Evolutionary conservation across 2,888 invertebrate genomes (phyloP).

Genomic region (Plutella xylostella): DNA sequence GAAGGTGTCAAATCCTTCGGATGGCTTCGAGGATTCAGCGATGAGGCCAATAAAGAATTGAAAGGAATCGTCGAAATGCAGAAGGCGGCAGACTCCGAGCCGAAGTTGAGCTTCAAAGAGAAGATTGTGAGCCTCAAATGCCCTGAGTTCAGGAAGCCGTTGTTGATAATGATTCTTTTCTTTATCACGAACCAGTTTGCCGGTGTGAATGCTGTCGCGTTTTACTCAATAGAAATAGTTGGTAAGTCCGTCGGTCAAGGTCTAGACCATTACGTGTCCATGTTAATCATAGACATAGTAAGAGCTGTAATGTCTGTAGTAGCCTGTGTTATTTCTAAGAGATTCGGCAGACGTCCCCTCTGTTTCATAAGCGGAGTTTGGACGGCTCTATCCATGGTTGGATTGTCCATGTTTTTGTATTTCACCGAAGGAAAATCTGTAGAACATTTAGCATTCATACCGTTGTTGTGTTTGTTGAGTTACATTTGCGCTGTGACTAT

Average conservation of each 20-base stretch:
- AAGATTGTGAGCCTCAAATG: conserved; percentile 42
- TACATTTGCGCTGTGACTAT: conserved; percentile 72
- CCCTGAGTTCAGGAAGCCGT: conserved; percentile 69
- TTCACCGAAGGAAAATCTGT: conserved; percentile 30
- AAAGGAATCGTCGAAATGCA: conserved; percentile 54
- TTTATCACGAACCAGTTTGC: conserved; percentile 78
- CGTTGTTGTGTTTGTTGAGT: conserved; percentile 60
- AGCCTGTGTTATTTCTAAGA: conserved; percentile 73
- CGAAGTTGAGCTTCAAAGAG: conserved; percentile 35
- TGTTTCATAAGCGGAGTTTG: conserved; percentile 74
- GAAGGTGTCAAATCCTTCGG: conserved; percentile 71
- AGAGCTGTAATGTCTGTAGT: conserved; percentile 72
- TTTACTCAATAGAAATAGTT: conserved; percentile 77
- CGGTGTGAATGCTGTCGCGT: conserved; percentile 78
- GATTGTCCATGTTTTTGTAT: conserved; percentile 60
- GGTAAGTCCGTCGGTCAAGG: conserved; percentile 66
- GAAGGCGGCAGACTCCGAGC: conserved; percentile 39
- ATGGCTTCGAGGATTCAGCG: conserved; percentile 70
- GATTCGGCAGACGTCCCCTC: conserved; percentile 73
- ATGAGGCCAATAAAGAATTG: conserved; percentile 61
- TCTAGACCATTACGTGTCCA: conserved; percentile 75
- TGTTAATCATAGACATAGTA: conserved; percentile 73
- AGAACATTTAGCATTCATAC: conserved; percentile 56
- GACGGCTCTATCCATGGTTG: conserved; percentile 71
- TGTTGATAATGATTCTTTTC: conserved; percentile 72